These are phyloP conservation scores for Sphaerophoria taeniata DNA, from an alignment of 2,888 invertebrate genomes.

Conservation along the genomic window DNA sequence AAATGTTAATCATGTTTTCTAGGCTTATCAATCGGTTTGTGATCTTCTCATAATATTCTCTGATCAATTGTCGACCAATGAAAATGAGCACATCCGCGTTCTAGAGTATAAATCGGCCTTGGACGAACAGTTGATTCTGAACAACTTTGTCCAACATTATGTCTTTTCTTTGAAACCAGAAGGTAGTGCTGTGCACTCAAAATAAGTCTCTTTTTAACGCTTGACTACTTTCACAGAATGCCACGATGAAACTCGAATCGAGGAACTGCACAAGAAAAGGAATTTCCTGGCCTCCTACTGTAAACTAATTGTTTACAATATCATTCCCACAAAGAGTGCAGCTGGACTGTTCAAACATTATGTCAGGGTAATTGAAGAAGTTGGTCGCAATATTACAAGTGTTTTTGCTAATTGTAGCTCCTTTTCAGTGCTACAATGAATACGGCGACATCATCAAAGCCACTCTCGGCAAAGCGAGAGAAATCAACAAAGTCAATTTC, in stretches of 20 bases:
- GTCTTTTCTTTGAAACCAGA: conserved; percentile 97
- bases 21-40: conserved; percentile 97
- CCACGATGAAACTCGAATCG: conserved; percentile 98
- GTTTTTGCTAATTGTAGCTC: too few species aligned
- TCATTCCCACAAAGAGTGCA: conserved; percentile 95
- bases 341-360: conserved; percentile 98
- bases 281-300: conserved; percentile 98
- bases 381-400: too few species aligned
- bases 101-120: conserved; percentile 92
- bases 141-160: conserved; percentile 95
- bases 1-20: conserved; percentile 46
- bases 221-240: conserved; percentile 85
- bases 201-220: conserved; percentile 29
- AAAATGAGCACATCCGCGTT: conserved; percentile 84
- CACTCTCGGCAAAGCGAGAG: conserved; percentile 97
- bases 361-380: conserved; percentile 89
- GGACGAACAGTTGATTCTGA: conserved; percentile 91
- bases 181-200: conserved; percentile 83
- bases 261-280: conserved; percentile 97
- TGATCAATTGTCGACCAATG: conserved; percentile 87
- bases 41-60: conserved; percentile 97
- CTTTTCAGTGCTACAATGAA: conserved; percentile 94
- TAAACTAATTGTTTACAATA: conserved; percentile 98
- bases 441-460: conserved; percentile 99
- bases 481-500: conserved; percentile 98